These are phyloP conservation scores for Odocoileus hemionus DNA, from an alignment of 2,113 vertebrate species.

Conservation along the genomic window DNA sequence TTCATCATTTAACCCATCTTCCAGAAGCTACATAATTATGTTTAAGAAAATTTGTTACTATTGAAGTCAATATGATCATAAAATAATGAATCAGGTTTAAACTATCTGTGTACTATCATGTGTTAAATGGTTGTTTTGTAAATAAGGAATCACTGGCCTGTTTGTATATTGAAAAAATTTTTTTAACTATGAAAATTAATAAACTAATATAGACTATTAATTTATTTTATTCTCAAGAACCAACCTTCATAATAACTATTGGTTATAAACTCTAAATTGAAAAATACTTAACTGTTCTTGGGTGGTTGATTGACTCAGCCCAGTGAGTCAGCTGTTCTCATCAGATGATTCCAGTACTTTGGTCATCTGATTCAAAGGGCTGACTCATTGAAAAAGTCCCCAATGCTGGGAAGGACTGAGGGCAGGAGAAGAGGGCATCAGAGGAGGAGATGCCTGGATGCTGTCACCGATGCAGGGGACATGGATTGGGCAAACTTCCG, in stretches of 20 bases:
- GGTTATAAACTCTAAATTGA: neutral
- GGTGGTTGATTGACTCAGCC: neutral
- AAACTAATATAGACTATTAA: neutral
- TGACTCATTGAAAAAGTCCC: neutral
- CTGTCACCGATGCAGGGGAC: accelerated
- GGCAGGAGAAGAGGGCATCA: neutral
- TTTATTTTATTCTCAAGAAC: constrained; percentile 1
- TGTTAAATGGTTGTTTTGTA: constrained; percentile 41
- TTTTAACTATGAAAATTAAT: constrained; percentile 12
- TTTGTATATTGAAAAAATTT: constrained; percentile 34
- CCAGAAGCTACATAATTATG: constrained; percentile 78
- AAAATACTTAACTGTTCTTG: neutral
- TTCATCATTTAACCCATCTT: constrained; percentile 87
- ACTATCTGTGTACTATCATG: constrained; percentile 19
- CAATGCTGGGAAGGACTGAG: neutral
- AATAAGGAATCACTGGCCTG: constrained; percentile 21
- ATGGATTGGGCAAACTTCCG: neutral
- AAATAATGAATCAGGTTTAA: constrained; percentile 28
- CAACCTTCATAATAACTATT: neutral
- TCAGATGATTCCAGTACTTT: neutral
- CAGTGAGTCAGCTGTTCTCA: neutral
- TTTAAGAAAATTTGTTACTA: constrained; percentile 19
- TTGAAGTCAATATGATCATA: neutral
- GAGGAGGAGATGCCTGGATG: neutral
- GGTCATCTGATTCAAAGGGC: neutral